phyloP scores from a whole-genome alignment of 2,113 vertebrate genomes.

The Octodon degus region DNA sequence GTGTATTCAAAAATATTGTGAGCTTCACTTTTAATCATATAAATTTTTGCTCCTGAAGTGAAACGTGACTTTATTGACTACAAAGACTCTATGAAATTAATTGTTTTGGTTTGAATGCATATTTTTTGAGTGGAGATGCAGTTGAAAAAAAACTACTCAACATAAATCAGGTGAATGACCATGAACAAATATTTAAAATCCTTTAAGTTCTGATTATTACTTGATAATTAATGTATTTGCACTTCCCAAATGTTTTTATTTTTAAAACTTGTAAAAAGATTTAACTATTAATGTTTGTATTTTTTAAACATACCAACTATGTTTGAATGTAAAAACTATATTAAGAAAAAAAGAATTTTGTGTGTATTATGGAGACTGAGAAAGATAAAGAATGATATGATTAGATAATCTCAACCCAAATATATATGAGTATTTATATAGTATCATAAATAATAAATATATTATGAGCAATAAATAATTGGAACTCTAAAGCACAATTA shows the following conservation, averaged over 20 bases:
- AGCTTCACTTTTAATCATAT: conserved; percentile 9
- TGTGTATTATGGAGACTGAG: neutral
- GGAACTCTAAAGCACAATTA: neutral
- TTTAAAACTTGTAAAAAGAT: neutral
- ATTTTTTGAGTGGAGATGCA: neutral
- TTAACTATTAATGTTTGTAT: neutral
- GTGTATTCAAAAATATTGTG: neutral
- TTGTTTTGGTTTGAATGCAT: neutral
- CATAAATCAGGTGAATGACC: neutral
- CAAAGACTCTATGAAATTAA: neutral
- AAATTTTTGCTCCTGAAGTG: conserved; percentile 5
- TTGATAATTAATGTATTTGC: neutral
- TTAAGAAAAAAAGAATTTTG: neutral
- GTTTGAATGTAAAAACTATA: neutral
- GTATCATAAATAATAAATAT: neutral
- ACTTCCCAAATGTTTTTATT: neutral
- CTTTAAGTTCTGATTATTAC: neutral
- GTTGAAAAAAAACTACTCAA: neutral
- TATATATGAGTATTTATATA: neutral
- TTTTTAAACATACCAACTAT: neutral
- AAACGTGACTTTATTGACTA: neutral
- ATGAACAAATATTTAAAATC: neutral
- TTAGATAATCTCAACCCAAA: neutral
- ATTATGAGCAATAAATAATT: neutral
- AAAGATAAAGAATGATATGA: neutral